Base-by-base conservation (phyloP, 1,140 invertebrate species). In the Cardiocondyla obscurior region DNA sequence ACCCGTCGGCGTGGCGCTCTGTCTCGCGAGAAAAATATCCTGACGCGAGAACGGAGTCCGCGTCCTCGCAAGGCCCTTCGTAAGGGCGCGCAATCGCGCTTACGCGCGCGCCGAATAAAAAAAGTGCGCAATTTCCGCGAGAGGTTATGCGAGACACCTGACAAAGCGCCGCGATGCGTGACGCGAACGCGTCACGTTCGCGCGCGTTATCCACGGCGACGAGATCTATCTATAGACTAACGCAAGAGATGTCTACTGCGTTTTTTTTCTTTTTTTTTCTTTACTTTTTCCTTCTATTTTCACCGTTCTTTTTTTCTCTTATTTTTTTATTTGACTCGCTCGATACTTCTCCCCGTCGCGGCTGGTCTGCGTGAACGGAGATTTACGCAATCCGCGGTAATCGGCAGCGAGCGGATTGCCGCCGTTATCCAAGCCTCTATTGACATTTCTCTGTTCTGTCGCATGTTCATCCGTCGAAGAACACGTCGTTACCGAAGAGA, bases 351-450 rank as follows among this genome's bases (percentile, higher is more conserved):
- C 19, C 8, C 10, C 6, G 19, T 53, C 49, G 19, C 25, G 2
- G 58, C 44, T 4, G 0, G 19, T n/a, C 30, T 22, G 25, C 39
- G 39, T 16, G 25, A 28, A 16, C 12, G 6, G 5, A 30, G 64
- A 49, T 76, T 76, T 76, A 10, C 73, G 73, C 73, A 76, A 76
- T 76, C 57, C 46, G 0, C 2, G 28, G n/a, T n/a, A 33, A 33
- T 42, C 30, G 51, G 14, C 6, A 14, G 60, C 60, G 0, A 44
- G 14, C 14, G 42, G 42, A n/a, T 5, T 12, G 42, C 5, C 44
- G 14, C 42, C 0, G 12, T n/a, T n/a, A n/a, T 36, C 10, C 10
- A 8, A 5, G 0, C 0, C 14, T n/a, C n/a, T 55, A 33, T 55
- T 19, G 5, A 39, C n/a, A 5, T 30, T 14, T 69, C 12, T 22